A percentile compares a stretch with the other conserved stretches of the same genome.
These are phyloP conservation scores for Motacilla tschutschensis DNA, from an alignment of 2,113 vertebrate genomes.

Conservation along the genomic window DNA sequence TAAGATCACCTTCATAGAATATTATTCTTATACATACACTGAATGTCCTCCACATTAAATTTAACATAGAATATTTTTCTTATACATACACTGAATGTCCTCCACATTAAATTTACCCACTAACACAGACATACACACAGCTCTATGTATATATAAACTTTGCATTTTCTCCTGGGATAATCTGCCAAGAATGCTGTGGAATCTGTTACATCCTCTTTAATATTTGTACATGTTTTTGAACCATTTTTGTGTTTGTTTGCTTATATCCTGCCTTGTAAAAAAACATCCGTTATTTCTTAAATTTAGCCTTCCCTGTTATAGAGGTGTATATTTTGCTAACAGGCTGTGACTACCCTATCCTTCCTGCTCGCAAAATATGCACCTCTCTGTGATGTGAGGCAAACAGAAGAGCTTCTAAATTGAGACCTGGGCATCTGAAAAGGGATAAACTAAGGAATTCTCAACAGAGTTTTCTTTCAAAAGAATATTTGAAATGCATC, in stretches of 20 bases:
- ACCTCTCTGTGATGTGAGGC: not conserved
- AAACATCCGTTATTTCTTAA: slow-evolving; percentile 42
- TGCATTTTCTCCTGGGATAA: slow-evolving; percentile 11
- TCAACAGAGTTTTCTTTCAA: not conserved
- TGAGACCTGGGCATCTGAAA: not conserved
- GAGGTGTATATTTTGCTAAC: slow-evolving; percentile 43
- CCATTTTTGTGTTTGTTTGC: slow-evolving; percentile 46
- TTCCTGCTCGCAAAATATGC: slow-evolving; percentile 38
- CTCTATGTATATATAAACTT: not conserved
- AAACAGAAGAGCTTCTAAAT: slow-evolving; percentile 6
- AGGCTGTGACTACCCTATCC: slow-evolving; percentile 32
- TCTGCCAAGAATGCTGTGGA: not conserved
- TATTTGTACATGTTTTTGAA: slow-evolving; percentile 20
- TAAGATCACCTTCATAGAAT: not conserved
- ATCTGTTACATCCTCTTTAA: slow-evolving; percentile 39
- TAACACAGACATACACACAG: not conserved
- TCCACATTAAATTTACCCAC: not conserved
- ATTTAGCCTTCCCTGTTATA: slow-evolving; percentile 32
- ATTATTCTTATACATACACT: not conserved
- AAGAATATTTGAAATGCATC: not conserved
- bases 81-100: not conserved
- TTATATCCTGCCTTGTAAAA: slow-evolving; percentile 39
- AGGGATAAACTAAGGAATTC: not conserved
- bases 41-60: not conserved
- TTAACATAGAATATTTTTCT: too few species aligned